Evolutionary conservation across 1,140 invertebrate genomes (phyloP).

Genomic region (Drosophila tristis): DNA sequence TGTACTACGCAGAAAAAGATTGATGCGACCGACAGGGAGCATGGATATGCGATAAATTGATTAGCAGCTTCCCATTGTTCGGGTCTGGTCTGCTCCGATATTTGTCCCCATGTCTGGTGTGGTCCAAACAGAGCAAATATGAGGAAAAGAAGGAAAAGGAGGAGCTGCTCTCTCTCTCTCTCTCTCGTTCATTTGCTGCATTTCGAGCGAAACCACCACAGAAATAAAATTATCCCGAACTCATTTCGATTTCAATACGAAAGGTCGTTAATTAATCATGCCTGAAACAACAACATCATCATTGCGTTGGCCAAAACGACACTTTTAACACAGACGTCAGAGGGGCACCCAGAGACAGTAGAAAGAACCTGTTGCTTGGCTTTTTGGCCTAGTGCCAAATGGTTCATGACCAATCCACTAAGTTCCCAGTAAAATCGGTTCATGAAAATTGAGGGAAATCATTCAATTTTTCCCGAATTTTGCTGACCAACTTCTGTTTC

Average conservation of each 20-base stretch:
- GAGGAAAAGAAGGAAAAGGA: too few species aligned
- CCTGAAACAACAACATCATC: constrained; percentile 11
- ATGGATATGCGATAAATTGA: constrained; percentile 36
- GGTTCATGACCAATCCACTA: constrained; percentile 40
- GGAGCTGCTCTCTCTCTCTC: too few species aligned
- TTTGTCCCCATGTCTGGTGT: constrained; percentile 34
- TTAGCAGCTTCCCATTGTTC: constrained; percentile 36
- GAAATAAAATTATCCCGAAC: constrained; percentile 50
- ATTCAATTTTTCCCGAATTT: constrained; percentile 30
- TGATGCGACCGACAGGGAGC: constrained; percentile 19
- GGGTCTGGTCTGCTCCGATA: background rate
- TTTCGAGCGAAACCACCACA: constrained; percentile 26
- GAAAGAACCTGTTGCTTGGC: constrained; percentile 39
- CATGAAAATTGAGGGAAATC: constrained; percentile 10
- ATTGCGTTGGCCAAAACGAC: constrained; percentile 28
- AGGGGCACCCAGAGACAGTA: background rate
- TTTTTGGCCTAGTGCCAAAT: constrained; percentile 52
- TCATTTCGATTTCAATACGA: constrained; percentile 34
- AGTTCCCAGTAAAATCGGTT: constrained; percentile 56
- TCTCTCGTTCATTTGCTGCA: constrained; percentile 48
- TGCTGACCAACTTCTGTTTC: constrained; percentile 26
- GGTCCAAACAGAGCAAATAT: constrained; percentile 1
- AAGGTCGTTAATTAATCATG: constrained; percentile 59
- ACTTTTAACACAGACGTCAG: constrained; percentile 15
- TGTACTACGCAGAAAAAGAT: background rate